Evolutionary conservation across 2,797 vertebrate species (phyloP), one percentile per base, ranked within the genome.

Genomic region (Halcyon badia): DNA sequence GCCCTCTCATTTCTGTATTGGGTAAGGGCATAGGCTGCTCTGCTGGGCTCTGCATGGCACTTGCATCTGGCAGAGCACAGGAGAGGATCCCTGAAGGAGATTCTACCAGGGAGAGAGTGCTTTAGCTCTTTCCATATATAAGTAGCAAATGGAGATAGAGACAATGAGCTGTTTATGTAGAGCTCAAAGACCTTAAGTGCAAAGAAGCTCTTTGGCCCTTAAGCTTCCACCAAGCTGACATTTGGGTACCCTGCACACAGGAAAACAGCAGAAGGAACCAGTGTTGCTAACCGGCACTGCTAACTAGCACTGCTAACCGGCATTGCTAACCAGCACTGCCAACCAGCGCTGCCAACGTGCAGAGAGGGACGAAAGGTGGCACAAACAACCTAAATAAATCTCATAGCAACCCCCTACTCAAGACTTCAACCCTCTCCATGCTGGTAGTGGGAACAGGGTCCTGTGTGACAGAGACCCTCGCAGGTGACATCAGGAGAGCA

Each of bases 101-200:
- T 54, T 54, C 39, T 14, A 5, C 51, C 0, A 1, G 25, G n/a
- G 46, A 25, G 6, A 56, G 26, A 12, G 37, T 7, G 3, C 3
- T 54, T 44, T 11, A 24, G 14, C 19, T 5, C n/a, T 26, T 52
- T 18, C 52, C 24, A 0, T 7, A 4, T 24, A 0, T 7, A 4
- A 37, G 52, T 4, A 56, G 39, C 35, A 44, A 31, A 24, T 6
- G n/a, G 42, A 21, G 66, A 56, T 37, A 79, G 52, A 22, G 64
- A 35, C 31, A 56, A 52, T 1, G n/a, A 81, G 11, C 18, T 31
- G 7, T 22, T 87, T 44, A 28, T 17, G 26, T 35, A 57, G 39
- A 66, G 42, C 73, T 33, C 14, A 39, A n/a, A 54, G 56, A 30
- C 21, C 25, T 35, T 4, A 46, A 14, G 26, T 2, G 37, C 71